Evolutionary conservation across 2,888 invertebrate genomes (phyloP).

Genomic region (Melanargia galathea): DNA sequence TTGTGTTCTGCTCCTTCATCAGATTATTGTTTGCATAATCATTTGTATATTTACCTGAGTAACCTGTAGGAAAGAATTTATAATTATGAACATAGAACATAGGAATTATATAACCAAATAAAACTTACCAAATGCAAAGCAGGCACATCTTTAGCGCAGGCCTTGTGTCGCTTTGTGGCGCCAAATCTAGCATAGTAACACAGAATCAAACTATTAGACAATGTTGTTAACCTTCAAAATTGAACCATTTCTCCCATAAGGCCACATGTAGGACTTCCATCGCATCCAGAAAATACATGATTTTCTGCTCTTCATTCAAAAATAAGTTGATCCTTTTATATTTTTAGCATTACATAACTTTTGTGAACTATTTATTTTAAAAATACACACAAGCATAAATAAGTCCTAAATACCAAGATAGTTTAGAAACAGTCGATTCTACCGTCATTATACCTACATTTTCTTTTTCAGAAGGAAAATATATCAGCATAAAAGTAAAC

Average conservation of each 20-base stretch:
- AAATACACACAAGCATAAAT: too few relatives aligned
- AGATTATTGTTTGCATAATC: not conserved
- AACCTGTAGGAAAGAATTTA: conserved; percentile 43
- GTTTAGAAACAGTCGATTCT: too few relatives aligned
- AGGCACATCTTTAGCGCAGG: conserved; percentile 52
- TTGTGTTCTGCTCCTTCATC: not conserved
- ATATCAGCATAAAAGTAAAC: not conserved
- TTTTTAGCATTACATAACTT: not conserved
- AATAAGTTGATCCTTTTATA: conserved; percentile 6
- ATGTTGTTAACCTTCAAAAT: conserved; percentile 22
- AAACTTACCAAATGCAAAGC: conserved; percentile 62
- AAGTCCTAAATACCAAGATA: too few relatives aligned
- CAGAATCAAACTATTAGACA: conserved; percentile 77
- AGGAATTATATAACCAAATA: conserved; percentile 32
- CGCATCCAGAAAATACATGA: conserved; percentile 15
- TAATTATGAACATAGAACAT: conserved; percentile 24
- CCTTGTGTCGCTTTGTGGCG: conserved; percentile 51
- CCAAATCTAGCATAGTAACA: conserved; percentile 74
- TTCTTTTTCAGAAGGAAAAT: not conserved
- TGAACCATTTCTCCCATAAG: conserved; percentile 26
- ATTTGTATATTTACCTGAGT: conserved; percentile 21
- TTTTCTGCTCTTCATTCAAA: conserved; percentile 18
- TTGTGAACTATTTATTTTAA: too few relatives aligned
- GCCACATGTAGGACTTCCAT: conserved; percentile 21
- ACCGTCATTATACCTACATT: too few relatives aligned